Conservation (phyloP, 2,113 vertebrate genomes). For the Crotalus viridis region DNA sequence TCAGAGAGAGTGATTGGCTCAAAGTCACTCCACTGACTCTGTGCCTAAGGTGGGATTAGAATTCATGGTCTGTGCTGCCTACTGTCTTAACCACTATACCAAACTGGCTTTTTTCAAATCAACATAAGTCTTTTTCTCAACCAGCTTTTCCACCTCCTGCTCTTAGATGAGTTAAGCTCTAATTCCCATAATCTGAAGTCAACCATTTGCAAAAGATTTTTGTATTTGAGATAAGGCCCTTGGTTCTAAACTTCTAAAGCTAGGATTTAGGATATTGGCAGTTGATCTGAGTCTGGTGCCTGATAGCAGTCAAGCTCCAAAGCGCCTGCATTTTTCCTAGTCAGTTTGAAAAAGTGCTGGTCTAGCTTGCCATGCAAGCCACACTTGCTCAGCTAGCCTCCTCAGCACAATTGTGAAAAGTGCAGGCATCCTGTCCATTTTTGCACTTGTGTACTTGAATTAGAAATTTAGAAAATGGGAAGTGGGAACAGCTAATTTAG, state of each 20-base stretch:
- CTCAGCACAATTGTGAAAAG: not conserved
- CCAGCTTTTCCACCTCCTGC: not conserved
- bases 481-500: not conserved
- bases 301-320: not conserved
- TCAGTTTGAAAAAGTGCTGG: not conserved
- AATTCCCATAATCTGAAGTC: not conserved
- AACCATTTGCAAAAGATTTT: not conserved
- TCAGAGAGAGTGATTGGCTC: not conserved
- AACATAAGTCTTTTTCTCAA: not conserved
- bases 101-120: not conserved
- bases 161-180: not conserved
- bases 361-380: not conserved
- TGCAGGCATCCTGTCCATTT: not conserved
- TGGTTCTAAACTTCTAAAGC: not conserved
- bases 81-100: not conserved
- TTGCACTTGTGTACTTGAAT: not conserved
- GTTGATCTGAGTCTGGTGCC: not conserved
- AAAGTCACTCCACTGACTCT: not conserved
- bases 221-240: not conserved
- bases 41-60: not conserved
- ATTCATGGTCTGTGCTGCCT: not conserved
- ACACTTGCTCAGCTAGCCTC: not conserved
- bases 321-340: not conserved
- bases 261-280: not conserved
- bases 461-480: constrained; percentile 17